Evolutionary conservation across 2,888 invertebrate species (phyloP), one percentile per base, ranked within the genome.

Genomic region (Oscheius sp.): DNA sequence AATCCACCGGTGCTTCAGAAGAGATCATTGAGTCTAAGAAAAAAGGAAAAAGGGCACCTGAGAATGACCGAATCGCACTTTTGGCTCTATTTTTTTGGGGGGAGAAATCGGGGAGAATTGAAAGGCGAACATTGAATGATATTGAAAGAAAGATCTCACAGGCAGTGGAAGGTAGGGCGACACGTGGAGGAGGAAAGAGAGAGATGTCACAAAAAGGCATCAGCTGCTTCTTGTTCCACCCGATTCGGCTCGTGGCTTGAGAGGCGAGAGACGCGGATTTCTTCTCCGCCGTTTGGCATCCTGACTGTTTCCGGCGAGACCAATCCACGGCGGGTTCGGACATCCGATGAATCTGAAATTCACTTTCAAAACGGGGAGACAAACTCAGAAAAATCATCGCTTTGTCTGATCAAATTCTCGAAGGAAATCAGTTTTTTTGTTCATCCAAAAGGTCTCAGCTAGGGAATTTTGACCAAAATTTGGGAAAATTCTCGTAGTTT

Each of bases 211-310:
- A 78, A 70, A 31, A 78, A 69, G n/a, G 78, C 73, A 52, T 78
- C 78, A n/a, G 76, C 72, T 52, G 74, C 76, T 23, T 76, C 76
- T 15, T 69, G 66, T 10, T 73, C 68, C 2, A 72, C 70, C n/a
- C 73, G 70, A n/a, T 78, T 73, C 33, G 76, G 75, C 37, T 80
- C 80, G 55, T 78, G 78, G 25, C 76, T 76, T 0, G 74, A 74
- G 5, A 80, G 66, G 20, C 80, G 70, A 8, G 75, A 75, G 2
- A 80, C 78, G n/a, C 80, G 69, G 73, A 80, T 78, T 48, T 76
- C 75, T 20, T 78, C 80, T 8, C 78, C 78, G 12, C 80, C 80
- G 52, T 80, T 80, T 15, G 78, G 77, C 64, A 80, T 70, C 17
- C 73, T 71, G 15, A 74, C 67, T 10, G 76, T 46, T 34, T 67